These are phyloP conservation scores for Sinopyrophorus schimmeli DNA, from an alignment of 2,888 invertebrate genomes.

Conservation along the genomic window DNA sequence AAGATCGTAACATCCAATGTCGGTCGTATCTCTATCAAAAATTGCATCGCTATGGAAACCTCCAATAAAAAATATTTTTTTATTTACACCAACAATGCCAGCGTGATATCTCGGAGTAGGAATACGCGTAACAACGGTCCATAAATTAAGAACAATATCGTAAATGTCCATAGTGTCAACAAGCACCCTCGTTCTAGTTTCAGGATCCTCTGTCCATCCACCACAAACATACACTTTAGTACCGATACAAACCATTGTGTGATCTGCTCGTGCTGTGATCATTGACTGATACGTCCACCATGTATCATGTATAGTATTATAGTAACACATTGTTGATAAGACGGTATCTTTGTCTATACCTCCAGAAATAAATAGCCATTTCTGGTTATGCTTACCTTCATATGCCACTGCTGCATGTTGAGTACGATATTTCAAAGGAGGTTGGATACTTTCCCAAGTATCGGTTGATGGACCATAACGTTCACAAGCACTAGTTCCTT, in stretches of 20 bases:
- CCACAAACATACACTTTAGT: constrained; percentile 66
- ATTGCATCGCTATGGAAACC: constrained; percentile 70
- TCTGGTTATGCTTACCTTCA: constrained; percentile 50
- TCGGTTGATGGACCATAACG: constrained; percentile 63
- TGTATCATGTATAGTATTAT: constrained; percentile 57
- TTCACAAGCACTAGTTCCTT: constrained; percentile 61
- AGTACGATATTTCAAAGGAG: constrained; percentile 61
- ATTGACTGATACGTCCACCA: constrained; percentile 62
- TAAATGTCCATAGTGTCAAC: constrained; percentile 69
- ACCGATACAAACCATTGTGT: constrained; percentile 63
- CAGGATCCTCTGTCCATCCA: constrained; percentile 64
- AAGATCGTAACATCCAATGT: constrained; percentile 69
- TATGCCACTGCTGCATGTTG: constrained; percentile 62
- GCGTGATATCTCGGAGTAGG: constrained; percentile 71
- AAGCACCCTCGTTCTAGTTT: constrained; percentile 58
- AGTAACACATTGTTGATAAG: constrained; percentile 57
- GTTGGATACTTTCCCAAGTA: constrained; percentile 62
- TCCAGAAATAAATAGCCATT: constrained; percentile 57
- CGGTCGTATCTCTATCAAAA: constrained; percentile 67
- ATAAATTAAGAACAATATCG: constrained; percentile 60
- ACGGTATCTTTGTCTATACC: constrained; percentile 62
- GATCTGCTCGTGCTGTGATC: constrained; percentile 66
- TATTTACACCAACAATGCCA: constrained; percentile 64
- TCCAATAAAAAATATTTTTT: constrained; percentile 69
- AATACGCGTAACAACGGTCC: constrained; percentile 64